Percentiles rank a stretch among this genome's conserved stretches.
Conservation (phyloP, 1,140 invertebrate species). For the Eueides isabella region DNA sequence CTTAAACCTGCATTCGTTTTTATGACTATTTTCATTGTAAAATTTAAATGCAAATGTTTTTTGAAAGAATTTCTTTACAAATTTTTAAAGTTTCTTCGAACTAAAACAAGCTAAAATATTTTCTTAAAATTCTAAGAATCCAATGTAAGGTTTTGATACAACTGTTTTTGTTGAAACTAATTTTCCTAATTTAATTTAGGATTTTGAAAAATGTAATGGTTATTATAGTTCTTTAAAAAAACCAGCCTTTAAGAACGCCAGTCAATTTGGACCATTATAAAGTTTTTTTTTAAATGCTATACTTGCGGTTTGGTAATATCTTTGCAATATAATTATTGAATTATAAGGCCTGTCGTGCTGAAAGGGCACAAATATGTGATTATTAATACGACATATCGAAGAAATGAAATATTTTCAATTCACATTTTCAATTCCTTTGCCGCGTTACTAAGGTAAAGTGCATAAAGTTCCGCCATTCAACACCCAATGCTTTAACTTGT, state of each 20-base stretch:
- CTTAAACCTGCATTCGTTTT: constrained; percentile 9
- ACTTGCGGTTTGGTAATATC: too few species aligned
- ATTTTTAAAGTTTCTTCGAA: constrained; percentile 10
- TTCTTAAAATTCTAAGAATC: constrained; percentile 17
- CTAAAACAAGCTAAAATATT: constrained; percentile 6
- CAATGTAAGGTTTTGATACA: not conserved
- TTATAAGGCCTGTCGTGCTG: too few species aligned
- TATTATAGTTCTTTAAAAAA: not conserved
- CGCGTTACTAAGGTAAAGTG: too few species aligned
- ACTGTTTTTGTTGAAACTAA: not conserved
- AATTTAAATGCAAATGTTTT: constrained; percentile 15
- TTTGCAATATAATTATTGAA: too few species aligned
- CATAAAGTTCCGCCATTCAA: too few species aligned
- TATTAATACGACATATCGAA: too few species aligned
- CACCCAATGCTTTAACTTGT: not conserved
- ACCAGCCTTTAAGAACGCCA: too few species aligned
- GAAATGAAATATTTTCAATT: too few species aligned
- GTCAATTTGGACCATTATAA: too few species aligned
- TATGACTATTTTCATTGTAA: constrained; percentile 22
- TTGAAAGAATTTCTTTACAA: constrained; percentile 5
- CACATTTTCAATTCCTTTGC: too few species aligned
- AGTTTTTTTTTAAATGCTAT: too few species aligned
- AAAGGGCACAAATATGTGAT: too few species aligned
- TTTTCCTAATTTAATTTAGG: not conserved
- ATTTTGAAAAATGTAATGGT: not conserved